Percentiles rank a stretch among this genome's conserved stretches.
These are phyloP conservation scores for Dermochelys coriacea DNA, from an alignment of 2,797 vertebrate genomes.

Conservation along the genomic window DNA sequence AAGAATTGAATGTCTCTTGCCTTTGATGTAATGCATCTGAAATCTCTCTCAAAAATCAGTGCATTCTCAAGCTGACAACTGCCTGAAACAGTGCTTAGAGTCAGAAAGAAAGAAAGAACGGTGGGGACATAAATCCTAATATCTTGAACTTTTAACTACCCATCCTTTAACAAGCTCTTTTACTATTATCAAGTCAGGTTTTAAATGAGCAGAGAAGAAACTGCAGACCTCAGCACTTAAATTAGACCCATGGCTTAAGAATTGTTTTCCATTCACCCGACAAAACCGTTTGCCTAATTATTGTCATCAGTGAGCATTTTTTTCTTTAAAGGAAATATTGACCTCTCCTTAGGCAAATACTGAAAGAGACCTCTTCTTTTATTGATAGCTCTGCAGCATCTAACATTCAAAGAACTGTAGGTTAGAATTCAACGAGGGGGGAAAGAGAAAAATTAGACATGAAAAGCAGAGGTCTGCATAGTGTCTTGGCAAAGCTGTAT, in stretches of 20 bases:
- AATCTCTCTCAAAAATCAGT: conserved; percentile 62
- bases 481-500: conserved; percentile 40
- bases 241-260: conserved; percentile 61
- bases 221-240: conserved; percentile 56
- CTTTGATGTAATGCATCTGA: conserved; percentile 56
- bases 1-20: conserved; percentile 20
- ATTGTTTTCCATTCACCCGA: conserved; percentile 60
- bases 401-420: conserved; percentile 41
- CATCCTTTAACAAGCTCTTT: conserved; percentile 66
- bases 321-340: conserved; percentile 73
- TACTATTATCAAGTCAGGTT: conserved; percentile 47
- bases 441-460: conserved; percentile 57
- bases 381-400: conserved; percentile 40
- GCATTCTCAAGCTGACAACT: conserved; percentile 54
- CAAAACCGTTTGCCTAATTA: conserved; percentile 71
- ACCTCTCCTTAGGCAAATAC: conserved; percentile 54
- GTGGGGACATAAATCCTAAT: conserved; percentile 54
- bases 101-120: conserved; percentile 10
- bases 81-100: conserved; percentile 68
- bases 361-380: conserved; percentile 34
- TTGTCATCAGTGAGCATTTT: conserved; percentile 43
- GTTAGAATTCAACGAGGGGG: conserved; percentile 57
- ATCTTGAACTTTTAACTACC: conserved; percentile 67
- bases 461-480: conserved; percentile 47
- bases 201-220: conserved; percentile 60